Percentiles rank a stretch among this genome's conserved stretches.
Conservation (phyloP, 2,888 invertebrate genomes). For the Macropis europaea region DNA sequence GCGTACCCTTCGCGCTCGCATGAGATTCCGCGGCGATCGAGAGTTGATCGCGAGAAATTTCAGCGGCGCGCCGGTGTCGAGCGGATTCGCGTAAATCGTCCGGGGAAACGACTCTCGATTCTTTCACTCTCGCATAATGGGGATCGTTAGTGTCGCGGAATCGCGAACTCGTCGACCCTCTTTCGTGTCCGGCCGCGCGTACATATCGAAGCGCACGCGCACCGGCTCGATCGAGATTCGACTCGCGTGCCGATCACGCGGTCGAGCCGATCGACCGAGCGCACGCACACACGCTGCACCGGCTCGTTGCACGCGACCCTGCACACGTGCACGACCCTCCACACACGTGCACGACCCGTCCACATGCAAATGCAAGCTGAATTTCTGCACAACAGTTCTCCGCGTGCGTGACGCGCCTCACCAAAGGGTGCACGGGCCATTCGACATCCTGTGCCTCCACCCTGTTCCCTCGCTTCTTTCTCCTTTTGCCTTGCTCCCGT, state of each 20-base stretch:
- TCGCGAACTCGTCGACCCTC: constrained; percentile 25
- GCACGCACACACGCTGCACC: constrained; percentile 37
- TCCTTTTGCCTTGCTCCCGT: too few relatives aligned
- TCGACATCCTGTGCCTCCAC: constrained; percentile 30
- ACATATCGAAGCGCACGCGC: constrained; percentile 47
- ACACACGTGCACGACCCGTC: constrained; percentile 14
- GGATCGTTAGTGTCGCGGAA: constrained; percentile 38
- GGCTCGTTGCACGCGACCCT: constrained; percentile 57
- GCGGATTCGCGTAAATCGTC: too few relatives aligned
- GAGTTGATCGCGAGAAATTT: too few relatives aligned
- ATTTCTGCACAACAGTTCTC: constrained; percentile 34
- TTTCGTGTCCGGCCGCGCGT: constrained; percentile 34
- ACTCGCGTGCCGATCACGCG: constrained; percentile 65
- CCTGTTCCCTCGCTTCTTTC: too few relatives aligned
- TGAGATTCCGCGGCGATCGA: too few relatives aligned
- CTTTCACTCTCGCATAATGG: constrained; percentile 66
- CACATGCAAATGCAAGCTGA: constrained; percentile 39
- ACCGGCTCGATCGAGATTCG: constrained; percentile 57
- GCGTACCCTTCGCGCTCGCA: too few relatives aligned
- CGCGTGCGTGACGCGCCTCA: constrained; percentile 27
- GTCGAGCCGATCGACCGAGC: constrained; percentile 43
- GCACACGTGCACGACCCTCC: constrained; percentile 55
- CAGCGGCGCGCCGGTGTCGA: too few relatives aligned
- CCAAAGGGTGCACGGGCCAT: constrained; percentile 21
- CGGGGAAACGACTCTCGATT: constrained; percentile 64